Conservation (phyloP, 1,140 invertebrate genomes). For the Panagrolaimus sp. region DNA sequence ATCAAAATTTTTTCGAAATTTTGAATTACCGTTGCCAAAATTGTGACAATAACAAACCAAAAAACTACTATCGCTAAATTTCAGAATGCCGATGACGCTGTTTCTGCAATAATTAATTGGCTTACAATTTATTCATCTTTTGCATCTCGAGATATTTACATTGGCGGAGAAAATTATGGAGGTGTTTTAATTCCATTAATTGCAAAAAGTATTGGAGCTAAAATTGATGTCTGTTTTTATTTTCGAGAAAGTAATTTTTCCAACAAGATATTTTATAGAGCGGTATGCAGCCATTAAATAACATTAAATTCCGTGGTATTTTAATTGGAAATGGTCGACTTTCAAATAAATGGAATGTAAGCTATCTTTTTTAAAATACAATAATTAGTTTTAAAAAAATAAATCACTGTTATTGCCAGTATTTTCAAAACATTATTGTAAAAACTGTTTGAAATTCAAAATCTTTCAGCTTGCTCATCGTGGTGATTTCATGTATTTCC, state of each 20-base stretch:
- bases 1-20: too few relatives aligned
- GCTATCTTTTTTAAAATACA: conserved; percentile 23
- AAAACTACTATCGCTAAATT: neutral
- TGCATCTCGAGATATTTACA: conserved; percentile 57
- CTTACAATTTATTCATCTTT: conserved; percentile 62
- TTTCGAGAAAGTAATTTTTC: too few relatives aligned
- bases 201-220: neutral
- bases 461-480: neutral
- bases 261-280: neutral
- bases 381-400: neutral
- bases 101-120: conserved; percentile 60
- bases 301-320: conserved; percentile 59
- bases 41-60: too few relatives aligned
- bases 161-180: conserved; percentile 60
- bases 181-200: conserved; percentile 58
- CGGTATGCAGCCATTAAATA: neutral
- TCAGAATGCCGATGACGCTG: conserved; percentile 57
- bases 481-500: conserved; percentile 8
- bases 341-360: conserved; percentile 10
- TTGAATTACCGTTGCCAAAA: conserved; percentile 9
- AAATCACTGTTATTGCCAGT: too few relatives aligned
- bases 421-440: too few relatives aligned
- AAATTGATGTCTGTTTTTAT: neutral
- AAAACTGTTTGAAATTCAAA: too few relatives aligned
- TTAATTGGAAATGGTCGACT: conserved; percentile 62